A percentile compares a stretch with the other conserved stretches of the same genome.
Conservation (phyloP, 2,888 invertebrate genomes). For the Tachina fera region DNA sequence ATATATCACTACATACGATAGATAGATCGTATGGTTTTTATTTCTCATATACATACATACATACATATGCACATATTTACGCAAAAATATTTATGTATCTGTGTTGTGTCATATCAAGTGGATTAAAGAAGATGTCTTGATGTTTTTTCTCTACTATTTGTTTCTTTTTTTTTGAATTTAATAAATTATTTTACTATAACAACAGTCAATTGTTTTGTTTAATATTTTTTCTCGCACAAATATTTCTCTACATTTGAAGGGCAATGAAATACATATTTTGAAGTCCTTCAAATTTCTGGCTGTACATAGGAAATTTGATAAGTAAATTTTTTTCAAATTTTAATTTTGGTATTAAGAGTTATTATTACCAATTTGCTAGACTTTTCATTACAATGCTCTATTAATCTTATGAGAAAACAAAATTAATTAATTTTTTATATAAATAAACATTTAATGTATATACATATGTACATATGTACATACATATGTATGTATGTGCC, state of each 20-base stretch:
- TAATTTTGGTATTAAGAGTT: slow-evolving; percentile 33
- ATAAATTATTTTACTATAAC: slow-evolving; percentile 46
- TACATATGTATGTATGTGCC: too few species aligned
- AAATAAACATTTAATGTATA: background rate
- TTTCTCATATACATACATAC: slow-evolving; percentile 12
- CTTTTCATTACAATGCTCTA: slow-evolving; percentile 52
- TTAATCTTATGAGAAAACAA: slow-evolving; percentile 41
- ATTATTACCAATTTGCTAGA: slow-evolving; percentile 37
- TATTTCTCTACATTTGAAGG: slow-evolving; percentile 74
- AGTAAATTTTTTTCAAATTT: slow-evolving; percentile 19
- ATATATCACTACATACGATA: slow-evolving; percentile 51
- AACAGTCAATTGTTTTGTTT: slow-evolving; percentile 50
- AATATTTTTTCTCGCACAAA: slow-evolving; percentile 44
- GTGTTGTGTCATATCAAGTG: slow-evolving; percentile 54
- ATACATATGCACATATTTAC: too few species aligned
- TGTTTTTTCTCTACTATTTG: slow-evolving; percentile 4
- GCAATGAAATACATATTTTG: slow-evolving; percentile 74
- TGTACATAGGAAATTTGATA: slow-evolving; percentile 49
- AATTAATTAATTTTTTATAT: slow-evolving; percentile 17
- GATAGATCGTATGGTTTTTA: background rate
- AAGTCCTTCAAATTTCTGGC: slow-evolving; percentile 28
- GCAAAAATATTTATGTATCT: slow-evolving; percentile 55
- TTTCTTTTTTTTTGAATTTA: background rate
- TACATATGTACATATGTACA: background rate
- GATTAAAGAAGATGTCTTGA: slow-evolving; percentile 11